These are phyloP conservation scores for Numenius phaeopus DNA, from an alignment of 2,797 vertebrate species.

Conservation along the genomic window DNA sequence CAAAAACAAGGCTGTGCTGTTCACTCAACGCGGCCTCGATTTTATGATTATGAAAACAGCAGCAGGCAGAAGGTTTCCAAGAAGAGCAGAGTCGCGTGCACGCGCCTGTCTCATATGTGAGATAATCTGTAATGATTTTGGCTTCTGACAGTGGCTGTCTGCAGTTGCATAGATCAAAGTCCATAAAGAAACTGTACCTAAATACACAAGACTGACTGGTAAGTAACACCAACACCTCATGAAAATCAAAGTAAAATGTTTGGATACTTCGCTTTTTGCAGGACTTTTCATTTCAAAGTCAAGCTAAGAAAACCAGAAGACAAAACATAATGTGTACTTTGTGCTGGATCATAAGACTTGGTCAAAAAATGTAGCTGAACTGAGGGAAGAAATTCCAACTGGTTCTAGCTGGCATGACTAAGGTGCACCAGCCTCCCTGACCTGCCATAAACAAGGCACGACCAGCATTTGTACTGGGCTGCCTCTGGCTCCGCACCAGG, in stretches of 20 bases:
- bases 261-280: not conserved
- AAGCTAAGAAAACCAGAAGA: slow-evolving; percentile 9
- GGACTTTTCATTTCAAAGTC: slow-evolving; percentile 12
- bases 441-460: not conserved
- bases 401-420: not conserved
- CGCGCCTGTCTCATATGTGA: not conserved
- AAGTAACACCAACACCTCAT: slow-evolving; percentile 53
- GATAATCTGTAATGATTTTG: slow-evolving; percentile 32
- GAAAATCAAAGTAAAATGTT: slow-evolving; percentile 40
- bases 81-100: not conserved
- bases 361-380: not conserved
- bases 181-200: slow-evolving; percentile 9
- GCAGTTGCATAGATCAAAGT: slow-evolving; percentile 47
- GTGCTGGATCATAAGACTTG: not conserved
- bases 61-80: slow-evolving; percentile 24
- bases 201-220: slow-evolving; percentile 13
- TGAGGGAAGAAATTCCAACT: not conserved
- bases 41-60: slow-evolving; percentile 21
- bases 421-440: not conserved
- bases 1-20: not conserved
- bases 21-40: not conserved
- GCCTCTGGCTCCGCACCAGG: not conserved
- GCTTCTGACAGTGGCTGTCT: slow-evolving; percentile 41
- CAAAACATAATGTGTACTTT: not conserved
- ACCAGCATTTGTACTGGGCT: not conserved